Evolutionary conservation across 2,888 invertebrate species (phyloP), one percentile per base, ranked within the genome.

Genomic region (Apodemia mormo): DNA sequence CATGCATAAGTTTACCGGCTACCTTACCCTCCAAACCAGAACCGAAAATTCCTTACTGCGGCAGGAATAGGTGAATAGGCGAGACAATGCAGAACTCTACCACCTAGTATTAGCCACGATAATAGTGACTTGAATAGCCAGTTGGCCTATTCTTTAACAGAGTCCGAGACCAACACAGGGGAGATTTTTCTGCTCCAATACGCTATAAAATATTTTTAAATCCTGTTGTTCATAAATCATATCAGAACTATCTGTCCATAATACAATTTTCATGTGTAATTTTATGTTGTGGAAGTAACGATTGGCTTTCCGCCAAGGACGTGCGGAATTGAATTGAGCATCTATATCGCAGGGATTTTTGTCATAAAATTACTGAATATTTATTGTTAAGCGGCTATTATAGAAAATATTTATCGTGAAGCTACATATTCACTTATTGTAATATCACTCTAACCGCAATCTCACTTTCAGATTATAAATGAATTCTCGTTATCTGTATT

Each of bases 251-350:
- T 58, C 58, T 58, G 58, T 58, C 58, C 30, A 58, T 58, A 58
- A 58, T 29, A 73, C 69, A 68, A 68, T 71, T 67, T 43, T 58
- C 52, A 71, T 54, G 65, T 67, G 66, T 65, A 61, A 65, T 65
- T 68, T 73, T 22, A 61, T 71, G 49, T 68, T 54, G 69, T 45
- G 69, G 66, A 71, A 67, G 64, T 67, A 65, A 68, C 65, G 68
- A 54, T 65, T 73, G 73, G 73, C 71, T 66, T n/a, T 14, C 56
- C 61, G 69, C 73, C 69, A 73, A 71, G 69, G 58, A 58, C 40
- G 45, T 9, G 61, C 49, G 66, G 49, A 30, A 54, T 68, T 43
- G 54, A 65, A 54, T 54, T 69, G 65, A 54, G 66, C 40, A 68
- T 54, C 64, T 65, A 65, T 65, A 68, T 61, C 12, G 29, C 12